These are phyloP conservation scores for Scatophagus argus DNA, from an alignment of 2,113 vertebrate genomes.

Conservation along the genomic window DNA sequence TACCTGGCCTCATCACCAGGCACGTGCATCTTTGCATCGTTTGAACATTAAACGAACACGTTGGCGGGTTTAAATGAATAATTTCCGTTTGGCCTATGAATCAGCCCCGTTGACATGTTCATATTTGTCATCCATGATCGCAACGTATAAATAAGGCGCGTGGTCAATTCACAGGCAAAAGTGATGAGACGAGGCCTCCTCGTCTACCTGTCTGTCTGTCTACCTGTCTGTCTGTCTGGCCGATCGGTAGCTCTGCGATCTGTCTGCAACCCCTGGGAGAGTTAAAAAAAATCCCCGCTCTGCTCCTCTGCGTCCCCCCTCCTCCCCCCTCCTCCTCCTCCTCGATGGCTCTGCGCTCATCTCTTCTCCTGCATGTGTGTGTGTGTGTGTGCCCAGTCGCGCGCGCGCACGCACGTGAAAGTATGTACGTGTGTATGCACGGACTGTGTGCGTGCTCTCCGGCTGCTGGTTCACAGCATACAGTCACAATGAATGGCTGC, in stretches of 20 bases:
- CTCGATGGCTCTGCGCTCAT: conserved; percentile 86
- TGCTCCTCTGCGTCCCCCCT: conserved; percentile 50
- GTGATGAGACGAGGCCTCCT: background rate
- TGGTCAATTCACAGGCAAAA: no score
- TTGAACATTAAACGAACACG: no score
- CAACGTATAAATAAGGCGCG: no score
- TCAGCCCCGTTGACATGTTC: no score
- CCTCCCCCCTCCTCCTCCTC: conserved; percentile 15
- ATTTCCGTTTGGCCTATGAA: background rate
- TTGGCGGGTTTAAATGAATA: no score
- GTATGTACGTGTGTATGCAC: conserved; percentile 41
- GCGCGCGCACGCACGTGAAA: conserved; percentile 4
- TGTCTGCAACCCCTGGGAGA: conserved; percentile 70
- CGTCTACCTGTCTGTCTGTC: conserved; percentile 11
- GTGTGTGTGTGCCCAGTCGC: background rate
- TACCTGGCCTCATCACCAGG: background rate
- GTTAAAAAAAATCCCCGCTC: conserved; percentile 27
- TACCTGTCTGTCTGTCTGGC: conserved; percentile 1
- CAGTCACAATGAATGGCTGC: conserved; percentile 90
- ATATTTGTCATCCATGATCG: no score
- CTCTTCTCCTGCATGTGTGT: conserved; percentile 69
- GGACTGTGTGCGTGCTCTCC: conserved; percentile 35
- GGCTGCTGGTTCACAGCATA: conserved; percentile 34
- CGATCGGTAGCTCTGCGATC: conserved; percentile 82
- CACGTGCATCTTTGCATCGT: background rate